Evolutionary conservation across 2,113 vertebrate species (phyloP), one percentile per base, ranked within the genome.

Genomic region (Macquaria australasica): DNA sequence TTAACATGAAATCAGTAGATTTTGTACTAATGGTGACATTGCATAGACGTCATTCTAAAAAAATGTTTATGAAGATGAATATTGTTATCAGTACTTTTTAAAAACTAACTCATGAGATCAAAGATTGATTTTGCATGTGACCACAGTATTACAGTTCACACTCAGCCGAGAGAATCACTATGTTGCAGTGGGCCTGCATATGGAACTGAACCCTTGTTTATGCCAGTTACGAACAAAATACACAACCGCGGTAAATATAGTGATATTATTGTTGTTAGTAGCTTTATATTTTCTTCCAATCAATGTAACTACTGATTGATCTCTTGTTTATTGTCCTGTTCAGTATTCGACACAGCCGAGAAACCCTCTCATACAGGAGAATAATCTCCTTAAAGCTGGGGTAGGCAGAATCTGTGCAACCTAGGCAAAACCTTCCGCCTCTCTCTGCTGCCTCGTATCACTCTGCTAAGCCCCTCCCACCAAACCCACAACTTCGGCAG

Each of bases 231-330:
- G 77, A 90, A 81, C 77, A 88, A 90, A 91, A 85, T 67, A 82
- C 64, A 85, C 20, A 25, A 72, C 25, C 16, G 34, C 45, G 15
- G 62, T 72, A 66, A 89, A 83, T 37, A 84, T 88, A 89, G 81
- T 89, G 73, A 79, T 89, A 82, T 84, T 89, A 78, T 88, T 89
- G 76, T 88, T 86, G 79, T 91, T 88, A 88, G 83, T 88, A 86
- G 77, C 82, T 93, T 87, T 88, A 88, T 90, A 81, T 82, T 88
- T 92, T 77, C 70, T 90, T 87, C 73, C 88, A 92, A 91, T 95
- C 92, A 92, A 88, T 94, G 88, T 93, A 94, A 94, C 94, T 94
- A 93, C 93, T 93, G 91, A 94, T 91, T 86, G 50, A 91, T 82
- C 76, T 82, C 78, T 79, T 90, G 25, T 80, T 85, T 89, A 77